phyloP scores from a whole-genome alignment of 2,113 vertebrate species.

The Vicugna pacos region DNA sequence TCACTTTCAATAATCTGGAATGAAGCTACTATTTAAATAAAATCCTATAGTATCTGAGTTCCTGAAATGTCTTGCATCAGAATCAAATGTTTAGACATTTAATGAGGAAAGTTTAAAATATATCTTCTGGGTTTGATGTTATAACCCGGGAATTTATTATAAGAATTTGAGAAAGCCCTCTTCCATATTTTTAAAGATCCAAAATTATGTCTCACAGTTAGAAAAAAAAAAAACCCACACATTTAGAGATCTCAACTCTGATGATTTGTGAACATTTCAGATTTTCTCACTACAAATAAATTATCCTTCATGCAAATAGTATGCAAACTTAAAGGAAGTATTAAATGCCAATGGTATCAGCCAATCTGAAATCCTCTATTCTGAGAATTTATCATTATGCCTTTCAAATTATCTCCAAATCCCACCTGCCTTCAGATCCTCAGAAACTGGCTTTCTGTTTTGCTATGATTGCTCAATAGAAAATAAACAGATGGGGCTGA shows the following conservation, averaged over 20 bases:
- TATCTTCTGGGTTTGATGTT: not conserved
- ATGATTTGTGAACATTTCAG: not conserved
- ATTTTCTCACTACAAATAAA: constrained; percentile 8
- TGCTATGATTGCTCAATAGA: constrained; percentile 62
- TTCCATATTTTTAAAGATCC: not conserved
- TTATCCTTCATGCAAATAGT: not conserved
- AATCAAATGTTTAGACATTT: not conserved
- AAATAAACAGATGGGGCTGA: constrained; percentile 87
- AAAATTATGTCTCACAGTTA: not conserved
- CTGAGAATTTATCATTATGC: constrained; percentile 61
- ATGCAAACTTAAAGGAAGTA: constrained; percentile 23
- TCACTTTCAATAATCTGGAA: not conserved
- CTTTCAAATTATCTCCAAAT: constrained; percentile 72
- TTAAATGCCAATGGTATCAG: constrained; percentile 46
- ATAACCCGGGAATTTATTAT: not conserved
- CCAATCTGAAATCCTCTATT: constrained; percentile 27
- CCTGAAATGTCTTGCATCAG: rapidly evolving
- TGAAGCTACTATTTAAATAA: not conserved
- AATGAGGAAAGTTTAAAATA: not conserved
- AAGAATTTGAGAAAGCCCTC: not conserved
- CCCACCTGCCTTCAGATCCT: constrained; percentile 82
- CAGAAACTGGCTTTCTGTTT: constrained; percentile 75
- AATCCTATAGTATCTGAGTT: not conserved
- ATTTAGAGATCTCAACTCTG: not conserved
- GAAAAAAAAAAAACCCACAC: not conserved